phyloP scores from a whole-genome alignment of 1,140 invertebrate species.

The Drosophila truncata region DNA sequence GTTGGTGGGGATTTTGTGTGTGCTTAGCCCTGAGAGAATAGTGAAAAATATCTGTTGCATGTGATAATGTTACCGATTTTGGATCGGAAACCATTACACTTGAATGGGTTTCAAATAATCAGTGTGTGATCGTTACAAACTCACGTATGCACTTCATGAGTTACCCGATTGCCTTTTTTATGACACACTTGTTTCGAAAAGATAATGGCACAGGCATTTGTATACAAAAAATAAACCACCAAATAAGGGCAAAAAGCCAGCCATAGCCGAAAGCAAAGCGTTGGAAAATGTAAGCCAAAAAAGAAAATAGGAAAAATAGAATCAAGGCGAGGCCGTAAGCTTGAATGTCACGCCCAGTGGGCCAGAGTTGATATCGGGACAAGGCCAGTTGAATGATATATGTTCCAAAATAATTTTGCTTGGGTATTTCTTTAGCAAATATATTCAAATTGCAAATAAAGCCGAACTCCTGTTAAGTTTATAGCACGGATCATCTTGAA shows the following conservation, averaged over 20 bases:
- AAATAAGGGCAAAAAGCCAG: slow-evolving; percentile 39
- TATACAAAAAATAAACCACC: neutral
- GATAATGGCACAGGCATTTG: neutral
- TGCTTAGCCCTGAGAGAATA: slow-evolving; percentile 26
- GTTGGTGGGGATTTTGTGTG: slow-evolving; percentile 12
- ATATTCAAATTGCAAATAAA: neutral
- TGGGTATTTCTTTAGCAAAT: neutral
- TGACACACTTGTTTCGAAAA: slow-evolving; percentile 12
- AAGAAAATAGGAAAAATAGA: slow-evolving; percentile 44
- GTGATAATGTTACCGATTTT: slow-evolving; percentile 22
- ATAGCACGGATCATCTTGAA: neutral
- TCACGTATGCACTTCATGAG: slow-evolving; percentile 24
- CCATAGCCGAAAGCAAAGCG: slow-evolving; percentile 4
- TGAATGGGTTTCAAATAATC: slow-evolving; percentile 6
- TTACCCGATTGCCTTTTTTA: slow-evolving; percentile 21
- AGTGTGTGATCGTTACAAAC: slow-evolving; percentile 1
- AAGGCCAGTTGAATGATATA: slow-evolving; percentile 20
- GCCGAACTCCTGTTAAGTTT: neutral
- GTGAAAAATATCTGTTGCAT: slow-evolving; percentile 16
- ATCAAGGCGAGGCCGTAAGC: slow-evolving; percentile 24
- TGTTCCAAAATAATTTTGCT: neutral
- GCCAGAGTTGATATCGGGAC: slow-evolving; percentile 7
- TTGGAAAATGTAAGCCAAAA: slow-evolving; percentile 16
- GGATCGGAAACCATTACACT: slow-evolving; percentile 5
- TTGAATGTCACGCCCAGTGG: slow-evolving; percentile 13